phyloP scores from a whole-genome alignment of 2,797 vertebrate genomes.

The Cygnus olor region DNA sequence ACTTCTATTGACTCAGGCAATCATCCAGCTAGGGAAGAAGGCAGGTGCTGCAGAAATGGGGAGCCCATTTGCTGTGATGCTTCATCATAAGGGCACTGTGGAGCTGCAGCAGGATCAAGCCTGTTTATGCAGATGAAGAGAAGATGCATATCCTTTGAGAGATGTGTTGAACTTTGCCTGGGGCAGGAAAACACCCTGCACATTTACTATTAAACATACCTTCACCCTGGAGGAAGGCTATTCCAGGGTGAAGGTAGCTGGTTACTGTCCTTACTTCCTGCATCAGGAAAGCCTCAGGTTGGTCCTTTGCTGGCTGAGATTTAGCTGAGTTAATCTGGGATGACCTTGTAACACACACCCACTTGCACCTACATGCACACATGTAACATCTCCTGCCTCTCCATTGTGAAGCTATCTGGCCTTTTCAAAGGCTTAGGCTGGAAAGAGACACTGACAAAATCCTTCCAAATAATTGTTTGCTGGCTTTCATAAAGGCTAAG shows the following conservation, averaged over 20 bases:
- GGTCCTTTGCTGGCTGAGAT: neutral
- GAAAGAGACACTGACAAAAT: neutral
- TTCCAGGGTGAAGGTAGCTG: neutral
- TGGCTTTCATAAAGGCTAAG: neutral
- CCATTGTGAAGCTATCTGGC: neutral
- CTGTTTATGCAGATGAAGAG: neutral
- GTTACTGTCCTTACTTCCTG: neutral
- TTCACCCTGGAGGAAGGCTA: neutral
- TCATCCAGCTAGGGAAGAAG: neutral
- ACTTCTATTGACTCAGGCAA: neutral
- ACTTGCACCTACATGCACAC: neutral
- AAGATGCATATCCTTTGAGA: neutral
- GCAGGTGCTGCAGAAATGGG: accelerated
- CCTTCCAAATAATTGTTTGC: neutral
- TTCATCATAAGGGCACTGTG: neutral
- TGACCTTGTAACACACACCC: neutral
- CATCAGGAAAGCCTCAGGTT: neutral
- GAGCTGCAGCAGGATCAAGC: neutral
- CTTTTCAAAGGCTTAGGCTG: neutral
- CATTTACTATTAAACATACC: neutral
- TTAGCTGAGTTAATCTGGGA: neutral
- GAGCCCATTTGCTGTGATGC: neutral
- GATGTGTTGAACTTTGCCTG: neutral
- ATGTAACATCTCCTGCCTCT: neutral
- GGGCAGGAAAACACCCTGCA: neutral